Base-by-base conservation (phyloP, 2,888 invertebrate species). In the Ormyrus nitidulus region DNA sequence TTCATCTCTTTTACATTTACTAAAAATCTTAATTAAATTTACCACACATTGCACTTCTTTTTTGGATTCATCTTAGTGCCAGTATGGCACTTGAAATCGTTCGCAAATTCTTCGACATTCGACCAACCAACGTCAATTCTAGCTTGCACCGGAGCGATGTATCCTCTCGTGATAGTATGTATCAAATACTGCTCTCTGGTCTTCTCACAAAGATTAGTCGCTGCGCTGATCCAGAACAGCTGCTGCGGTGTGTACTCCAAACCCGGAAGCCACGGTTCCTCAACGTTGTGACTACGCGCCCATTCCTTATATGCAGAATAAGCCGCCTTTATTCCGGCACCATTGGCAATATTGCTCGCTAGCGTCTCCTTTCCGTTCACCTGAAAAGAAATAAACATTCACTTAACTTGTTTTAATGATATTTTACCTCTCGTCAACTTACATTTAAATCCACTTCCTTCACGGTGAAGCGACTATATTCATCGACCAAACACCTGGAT, bases 401-500 rank as follows among this genome's bases (percentile, higher is more conserved):
- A 34, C 3, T 4, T 34, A 34, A 4, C 3, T 34, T 34, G 34
- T 34, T 34, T 34, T 34, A 34, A 34, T 34, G 0, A 34, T 34
- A 34, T 34, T 34, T 34, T 34, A 34, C 0, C 3, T 34, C 34
- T 34, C 84, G 72, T 44, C 79, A 88, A 89, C 92, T 91, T 91
- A 96, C 96, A 88, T 95, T 94, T 81, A 97, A 90, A 70, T 93
- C 93, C 4, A 96, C 94, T 91, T 95, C 94, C 51, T 93, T 93
- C 4, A 96, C 96, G 0, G 95, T 95, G 89, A 95, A 98, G 91
- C 98, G 97, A 80, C 96, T 96, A 88, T 98, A 98, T 89, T 98
- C 98, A 83, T 97, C 94, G 84, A 98, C 97, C 86, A 98, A 97
- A 89, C 98, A 98, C 86, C 95, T 94, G 0, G 98, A 96, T 88